Conservation (phyloP, 2,797 vertebrate genomes). For the Tolypeutes matacus region DNA sequence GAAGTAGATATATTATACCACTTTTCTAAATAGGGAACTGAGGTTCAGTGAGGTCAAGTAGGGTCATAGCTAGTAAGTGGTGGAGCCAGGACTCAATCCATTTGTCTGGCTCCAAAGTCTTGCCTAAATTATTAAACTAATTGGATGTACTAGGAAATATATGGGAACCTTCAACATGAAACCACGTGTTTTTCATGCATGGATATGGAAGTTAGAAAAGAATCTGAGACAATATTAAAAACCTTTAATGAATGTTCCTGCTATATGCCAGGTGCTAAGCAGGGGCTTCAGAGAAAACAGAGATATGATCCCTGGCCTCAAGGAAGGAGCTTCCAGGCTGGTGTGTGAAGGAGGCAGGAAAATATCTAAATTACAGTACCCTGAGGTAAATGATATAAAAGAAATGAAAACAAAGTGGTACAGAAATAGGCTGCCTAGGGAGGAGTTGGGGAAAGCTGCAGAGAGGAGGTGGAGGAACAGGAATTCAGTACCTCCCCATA, state of each 20-base stretch:
- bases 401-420: slow-evolving; percentile 19
- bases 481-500: not conserved
- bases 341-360: not conserved
- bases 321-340: slow-evolving; percentile 28
- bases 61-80: not conserved
- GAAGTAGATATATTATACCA: not conserved
- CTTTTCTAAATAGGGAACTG: slow-evolving; percentile 23
- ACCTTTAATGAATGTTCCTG: not conserved
- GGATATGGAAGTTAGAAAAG: slow-evolving; percentile 37
- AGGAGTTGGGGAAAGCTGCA: not conserved
- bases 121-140: not conserved
- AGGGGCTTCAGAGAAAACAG: slow-evolving; percentile 54
- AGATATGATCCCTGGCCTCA: not conserved
- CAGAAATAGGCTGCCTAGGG: not conserved
- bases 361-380: not conserved
- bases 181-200: not conserved
- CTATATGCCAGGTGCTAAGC: slow-evolving; percentile 42
- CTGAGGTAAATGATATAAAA: not conserved
- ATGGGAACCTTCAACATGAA: not conserved
- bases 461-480: slow-evolving; percentile 17
- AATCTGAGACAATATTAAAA: slow-evolving; percentile 11
- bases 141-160: not conserved
- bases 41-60: slow-evolving; percentile 32
- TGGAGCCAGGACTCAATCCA: not conserved
- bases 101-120: slow-evolving; percentile 47